Base-by-base conservation (phyloP, 2,888 invertebrate species). In the Cerastis leucographa region DNA sequence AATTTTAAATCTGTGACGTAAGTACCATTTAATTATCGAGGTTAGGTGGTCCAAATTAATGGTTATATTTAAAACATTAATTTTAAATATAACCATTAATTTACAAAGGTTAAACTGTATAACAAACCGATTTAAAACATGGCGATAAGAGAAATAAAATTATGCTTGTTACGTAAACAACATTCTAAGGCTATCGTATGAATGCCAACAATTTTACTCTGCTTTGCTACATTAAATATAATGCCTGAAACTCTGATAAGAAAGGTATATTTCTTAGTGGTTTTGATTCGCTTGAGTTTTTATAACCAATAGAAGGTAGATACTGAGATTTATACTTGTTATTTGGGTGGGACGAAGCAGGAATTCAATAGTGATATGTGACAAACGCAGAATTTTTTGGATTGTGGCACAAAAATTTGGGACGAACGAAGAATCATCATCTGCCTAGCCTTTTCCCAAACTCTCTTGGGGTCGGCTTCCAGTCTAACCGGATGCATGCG, bases 181-280 rank as follows among this genome's bases (percentile, higher is more conserved):
- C 59, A 68, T 71, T 42, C 68, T 71, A 61, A 14, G 25, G 35
- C 29, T 81, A 72, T 69, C 71, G 75, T 66, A 35, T 35, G 25
- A 61, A 54, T 49, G 44, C 40, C 35, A 76, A 42, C 17, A 12
- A 59, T 65, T 65, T 65, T 22, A 64, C 17, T n/a, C 51, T 49
- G 69, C 42, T 61, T 25, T 71, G 76, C 69, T 70, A 56, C 69
- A 54, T 46, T 72, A 29, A 69, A 51, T 44, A 29, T 44, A 44
- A 56, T 25, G 69, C 25, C n/a, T 51, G 40, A 7, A 22, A 73
- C 6, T 22, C n/a, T 22, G 76, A 76, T 76, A 67, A 67, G 67
- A 62, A 67, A 51, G 22, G n/a, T 35, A 44, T 61, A 44, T 61
- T 76, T 76, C 9, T 59, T 42, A 35, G 4, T 56, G 44, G 51